These are phyloP conservation scores for Chrysaora quinquecirrha DNA, from an alignment of 30 jellyfish, hydroid and myxozoan species.

Conservation along the genomic window DNA sequence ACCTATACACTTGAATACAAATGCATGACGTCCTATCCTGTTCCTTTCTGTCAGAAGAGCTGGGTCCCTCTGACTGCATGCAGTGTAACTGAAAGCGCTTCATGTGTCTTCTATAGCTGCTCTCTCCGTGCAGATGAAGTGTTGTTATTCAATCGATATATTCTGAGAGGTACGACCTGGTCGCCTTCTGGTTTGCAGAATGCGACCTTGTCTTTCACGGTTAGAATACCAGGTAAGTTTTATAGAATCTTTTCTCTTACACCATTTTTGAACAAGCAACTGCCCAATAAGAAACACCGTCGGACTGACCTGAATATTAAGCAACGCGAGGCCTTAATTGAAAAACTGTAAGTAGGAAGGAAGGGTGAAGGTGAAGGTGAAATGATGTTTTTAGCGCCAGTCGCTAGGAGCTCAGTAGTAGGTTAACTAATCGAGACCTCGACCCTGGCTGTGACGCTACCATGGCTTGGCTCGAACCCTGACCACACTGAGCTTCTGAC, in stretches of 20 bases:
- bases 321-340: no score
- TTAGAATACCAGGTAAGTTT: constrained; percentile 1
- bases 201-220: not conserved
- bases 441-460: no score
- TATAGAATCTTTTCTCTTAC: not conserved
- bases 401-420: no score
- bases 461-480: no score
- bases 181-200: not conserved
- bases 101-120: not conserved
- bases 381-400: no score
- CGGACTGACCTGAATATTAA: no score
- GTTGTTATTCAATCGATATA: not conserved
- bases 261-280: no score
- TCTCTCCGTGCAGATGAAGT: not conserved
- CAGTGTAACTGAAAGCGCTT: not conserved
- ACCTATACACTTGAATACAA: not conserved
- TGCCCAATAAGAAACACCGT: no score
- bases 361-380: no score
- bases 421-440: no score
- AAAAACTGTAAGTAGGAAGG: no score
- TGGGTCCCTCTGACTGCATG: not conserved
- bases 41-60: not conserved
- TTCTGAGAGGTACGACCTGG: not conserved
- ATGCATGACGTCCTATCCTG: not conserved
- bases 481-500: no score